Conservation (phyloP, 1,140 invertebrate species). For the Bombus ignitus region DNA sequence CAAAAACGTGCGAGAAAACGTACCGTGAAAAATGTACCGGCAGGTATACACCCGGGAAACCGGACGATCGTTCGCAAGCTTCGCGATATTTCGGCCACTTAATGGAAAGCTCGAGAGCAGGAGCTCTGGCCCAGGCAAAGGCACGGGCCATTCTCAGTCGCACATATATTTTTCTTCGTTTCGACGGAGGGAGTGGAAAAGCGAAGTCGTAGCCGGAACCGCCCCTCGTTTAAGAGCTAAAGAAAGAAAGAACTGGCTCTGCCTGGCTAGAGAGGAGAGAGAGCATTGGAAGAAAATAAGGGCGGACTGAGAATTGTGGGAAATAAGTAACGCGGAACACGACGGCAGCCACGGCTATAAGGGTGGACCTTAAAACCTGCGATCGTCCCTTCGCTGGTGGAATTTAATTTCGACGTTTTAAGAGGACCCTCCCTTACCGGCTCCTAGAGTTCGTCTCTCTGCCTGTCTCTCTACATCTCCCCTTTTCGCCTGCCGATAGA, state of each 20-base stretch:
- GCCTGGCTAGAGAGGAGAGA: neutral
- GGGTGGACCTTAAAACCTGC: constrained; percentile 71
- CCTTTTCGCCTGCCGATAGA: constrained; percentile 58
- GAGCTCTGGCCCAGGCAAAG: constrained; percentile 24
- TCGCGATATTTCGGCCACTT: constrained; percentile 63
- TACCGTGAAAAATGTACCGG: constrained; percentile 9
- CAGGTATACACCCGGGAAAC: neutral
- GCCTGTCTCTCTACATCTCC: constrained; percentile 34
- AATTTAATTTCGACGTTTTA: constrained; percentile 79
- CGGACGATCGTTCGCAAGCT: constrained; percentile 19
- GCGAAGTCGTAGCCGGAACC: constrained; percentile 60
- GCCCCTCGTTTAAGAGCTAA: constrained; percentile 72
- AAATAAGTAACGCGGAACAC: constrained; percentile 73
- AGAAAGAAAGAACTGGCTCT: constrained; percentile 38
- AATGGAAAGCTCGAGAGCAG: constrained; percentile 66
- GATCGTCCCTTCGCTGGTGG: constrained; percentile 60
- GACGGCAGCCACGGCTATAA: constrained; percentile 38
- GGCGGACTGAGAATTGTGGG: constrained; percentile 71
- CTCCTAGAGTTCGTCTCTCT: neutral
- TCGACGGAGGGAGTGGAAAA: constrained; percentile 40
- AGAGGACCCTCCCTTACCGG: constrained; percentile 56
- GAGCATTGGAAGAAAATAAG: constrained; percentile 60
- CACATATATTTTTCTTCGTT: constrained; percentile 55
- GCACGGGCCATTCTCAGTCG: constrained; percentile 40
- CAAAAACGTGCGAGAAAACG: neutral